Conservation (phyloP, 2,797 vertebrate species). For the Hippocampus kuda region DNA sequence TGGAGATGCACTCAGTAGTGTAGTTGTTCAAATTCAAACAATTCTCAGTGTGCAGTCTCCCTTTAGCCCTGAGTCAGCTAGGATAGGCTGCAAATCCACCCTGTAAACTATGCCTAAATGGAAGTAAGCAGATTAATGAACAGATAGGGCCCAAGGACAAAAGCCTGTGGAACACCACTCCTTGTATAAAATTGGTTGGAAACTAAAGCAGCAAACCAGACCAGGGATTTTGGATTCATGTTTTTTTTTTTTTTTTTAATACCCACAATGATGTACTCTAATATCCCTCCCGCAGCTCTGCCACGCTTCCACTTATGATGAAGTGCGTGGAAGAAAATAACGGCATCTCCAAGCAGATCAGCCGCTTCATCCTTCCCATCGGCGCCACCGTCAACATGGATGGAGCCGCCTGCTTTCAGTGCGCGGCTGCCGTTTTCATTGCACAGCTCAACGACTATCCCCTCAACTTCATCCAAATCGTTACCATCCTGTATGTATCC, state of each 20-base stretch:
- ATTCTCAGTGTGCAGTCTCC: no score
- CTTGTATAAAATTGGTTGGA: not conserved
- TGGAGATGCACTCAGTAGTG: not conserved
- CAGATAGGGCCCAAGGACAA: not conserved
- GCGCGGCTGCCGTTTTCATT: slow-evolving; percentile 82
- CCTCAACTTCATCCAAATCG: slow-evolving; percentile 78
- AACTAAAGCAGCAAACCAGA: not conserved
- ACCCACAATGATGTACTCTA: no score
- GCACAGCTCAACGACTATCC: slow-evolving; percentile 72
- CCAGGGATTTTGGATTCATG: not conserved
- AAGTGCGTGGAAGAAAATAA: slow-evolving; percentile 86
- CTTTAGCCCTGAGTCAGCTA: not conserved
- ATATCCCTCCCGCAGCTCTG: slow-evolving; percentile 61
- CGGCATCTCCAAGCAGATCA: slow-evolving; percentile 79
- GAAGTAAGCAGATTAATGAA: not conserved
- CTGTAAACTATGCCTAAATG: not conserved
- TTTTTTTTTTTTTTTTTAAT: not conserved
- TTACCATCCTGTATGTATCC: slow-evolving; percentile 80
- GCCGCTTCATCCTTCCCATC: slow-evolving; percentile 85
- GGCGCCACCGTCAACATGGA: slow-evolving; percentile 91
- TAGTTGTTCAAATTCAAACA: not conserved
- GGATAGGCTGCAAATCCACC: not conserved
- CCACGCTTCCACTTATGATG: slow-evolving; percentile 85
- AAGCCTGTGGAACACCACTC: not conserved
- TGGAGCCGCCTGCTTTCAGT: slow-evolving; percentile 84